Evolutionary conservation across 2,888 invertebrate genomes (phyloP).

Genomic region (Drosophila imparisetae): DNA sequence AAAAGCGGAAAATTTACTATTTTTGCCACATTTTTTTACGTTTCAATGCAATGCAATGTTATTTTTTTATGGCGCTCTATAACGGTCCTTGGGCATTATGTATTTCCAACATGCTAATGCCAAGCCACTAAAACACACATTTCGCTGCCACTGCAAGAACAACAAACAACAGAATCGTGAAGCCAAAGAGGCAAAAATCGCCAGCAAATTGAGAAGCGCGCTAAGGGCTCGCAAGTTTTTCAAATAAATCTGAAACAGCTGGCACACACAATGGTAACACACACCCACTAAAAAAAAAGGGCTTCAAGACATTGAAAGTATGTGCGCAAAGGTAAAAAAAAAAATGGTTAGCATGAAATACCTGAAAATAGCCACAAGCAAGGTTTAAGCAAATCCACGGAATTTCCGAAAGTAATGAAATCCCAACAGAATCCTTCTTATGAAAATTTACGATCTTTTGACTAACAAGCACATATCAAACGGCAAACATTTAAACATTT

Average conservation of each 20-base stretch:
- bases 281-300: conserved; percentile 8
- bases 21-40: conserved; percentile 32
- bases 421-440: not conserved
- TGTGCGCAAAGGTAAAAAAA: conserved; percentile 44
- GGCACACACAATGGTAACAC: conserved; percentile 33
- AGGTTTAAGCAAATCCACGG: conserved; percentile 11
- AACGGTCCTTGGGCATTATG: conserved; percentile 50
- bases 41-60: conserved; percentile 50
- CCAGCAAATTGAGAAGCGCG: conserved; percentile 68
- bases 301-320: conserved; percentile 48
- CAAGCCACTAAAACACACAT: conserved; percentile 77
- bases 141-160: conserved; percentile 39
- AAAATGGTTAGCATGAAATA: conserved; percentile 23
- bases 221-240: conserved; percentile 65
- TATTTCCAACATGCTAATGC: conserved; percentile 72
- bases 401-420: conserved; percentile 13
- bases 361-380: conserved; percentile 8
- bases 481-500: not conserved
- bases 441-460: conserved; percentile 2
- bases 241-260: conserved; percentile 76
- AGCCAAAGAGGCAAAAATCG: conserved; percentile 56
- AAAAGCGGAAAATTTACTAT: conserved; percentile 48
- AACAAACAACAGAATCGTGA: conserved; percentile 27
- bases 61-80: conserved; percentile 52
- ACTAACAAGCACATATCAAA: not conserved